A percentile compares a stretch with the other conserved stretches of the same genome.
Conservation (phyloP, 2,797 vertebrate genomes). For the Vipera ursinii region DNA sequence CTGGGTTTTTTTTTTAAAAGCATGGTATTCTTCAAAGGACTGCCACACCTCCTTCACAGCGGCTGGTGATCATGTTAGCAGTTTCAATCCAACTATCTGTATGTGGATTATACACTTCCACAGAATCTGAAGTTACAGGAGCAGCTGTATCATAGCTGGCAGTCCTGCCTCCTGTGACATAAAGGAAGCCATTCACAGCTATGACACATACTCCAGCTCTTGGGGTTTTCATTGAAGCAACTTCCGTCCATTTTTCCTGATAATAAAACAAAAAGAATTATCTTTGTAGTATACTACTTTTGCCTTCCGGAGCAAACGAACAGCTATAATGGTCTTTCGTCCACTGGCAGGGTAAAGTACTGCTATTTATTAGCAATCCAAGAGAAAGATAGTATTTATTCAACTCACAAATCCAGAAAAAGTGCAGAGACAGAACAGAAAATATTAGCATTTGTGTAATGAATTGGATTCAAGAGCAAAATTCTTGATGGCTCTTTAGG, state of each 20-base stretch:
- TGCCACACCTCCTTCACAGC: conserved; percentile 93
- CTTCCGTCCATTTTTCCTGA: conserved; percentile 94
- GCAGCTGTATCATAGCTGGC: conserved; percentile 91
- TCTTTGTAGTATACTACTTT: not conserved
- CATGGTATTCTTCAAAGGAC: conserved; percentile 76
- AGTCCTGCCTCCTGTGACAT: conserved; percentile 87
- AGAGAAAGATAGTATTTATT: not conserved
- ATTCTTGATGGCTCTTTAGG: not conserved
- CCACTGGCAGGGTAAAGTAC: not conserved
- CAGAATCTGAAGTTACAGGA: conserved; percentile 92
- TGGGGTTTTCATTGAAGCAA: conserved; percentile 88
- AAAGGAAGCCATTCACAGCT: conserved; percentile 90
- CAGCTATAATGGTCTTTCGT: not conserved
- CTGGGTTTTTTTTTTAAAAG: conserved; percentile 4
- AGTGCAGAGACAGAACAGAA: not conserved
- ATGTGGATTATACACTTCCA: conserved; percentile 96
- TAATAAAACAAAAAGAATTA: conserved; percentile 30
- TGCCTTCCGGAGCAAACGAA: not conserved
- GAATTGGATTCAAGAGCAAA: not conserved
- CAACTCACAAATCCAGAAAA: not conserved
- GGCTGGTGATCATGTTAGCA: conserved; percentile 97
- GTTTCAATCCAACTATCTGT: conserved; percentile 94
- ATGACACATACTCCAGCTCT: conserved; percentile 90
- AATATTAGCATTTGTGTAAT: not conserved
- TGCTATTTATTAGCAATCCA: not conserved